Base-by-base conservation (phyloP, 2,113 vertebrate genomes). In the Eira barbara region DNA sequence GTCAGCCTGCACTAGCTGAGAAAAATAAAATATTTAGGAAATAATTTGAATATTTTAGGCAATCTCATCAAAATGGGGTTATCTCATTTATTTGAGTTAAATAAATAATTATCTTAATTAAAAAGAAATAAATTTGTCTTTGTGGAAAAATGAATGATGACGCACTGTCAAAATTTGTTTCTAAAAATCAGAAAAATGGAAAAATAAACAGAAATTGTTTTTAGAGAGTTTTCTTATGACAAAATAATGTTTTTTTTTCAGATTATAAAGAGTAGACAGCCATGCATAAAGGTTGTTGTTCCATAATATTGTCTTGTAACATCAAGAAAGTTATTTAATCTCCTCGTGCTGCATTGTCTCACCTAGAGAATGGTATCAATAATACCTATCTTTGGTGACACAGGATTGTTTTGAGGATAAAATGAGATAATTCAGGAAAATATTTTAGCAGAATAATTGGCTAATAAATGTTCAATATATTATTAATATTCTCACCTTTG, bases 111-210 rank as follows among this genome's bases (percentile, higher is more conserved):
- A 21, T n/a, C 74, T 90, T 84, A 57, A 78, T 31, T 94, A 49
- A 97, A 87, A 92, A 86, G 55, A 65, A 97, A 76, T 80, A 73
- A 80, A 80, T 79, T 4, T 84, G 20, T 65, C 84, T 49, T n/a
- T 86, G 89, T 92, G 34, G 67, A 87, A 97, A 36, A 87, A 71
- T 86, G 8, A 39, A 61, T 47, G 17, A 39, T 42, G 34, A 63
- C 34, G 23, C 12, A 76, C 74, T 76, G 55, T 81, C 63, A 89
- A 95, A 73, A 96, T 88, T 89, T 13, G 13, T 73, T 95, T 94
- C 82, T 94, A 57, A 91, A 88, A 79, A 55, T 86, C 8, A 89
- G 29, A 81, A 78, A 84, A 92, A 74, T 74, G 63, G 25, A 39
- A 90, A 96, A 82, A 67, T 74, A 71, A 82, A 34, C 27, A 63